These are phyloP conservation scores for Passerina amoena DNA, from an alignment of 2,113 vertebrate species.

Conservation along the genomic window DNA sequence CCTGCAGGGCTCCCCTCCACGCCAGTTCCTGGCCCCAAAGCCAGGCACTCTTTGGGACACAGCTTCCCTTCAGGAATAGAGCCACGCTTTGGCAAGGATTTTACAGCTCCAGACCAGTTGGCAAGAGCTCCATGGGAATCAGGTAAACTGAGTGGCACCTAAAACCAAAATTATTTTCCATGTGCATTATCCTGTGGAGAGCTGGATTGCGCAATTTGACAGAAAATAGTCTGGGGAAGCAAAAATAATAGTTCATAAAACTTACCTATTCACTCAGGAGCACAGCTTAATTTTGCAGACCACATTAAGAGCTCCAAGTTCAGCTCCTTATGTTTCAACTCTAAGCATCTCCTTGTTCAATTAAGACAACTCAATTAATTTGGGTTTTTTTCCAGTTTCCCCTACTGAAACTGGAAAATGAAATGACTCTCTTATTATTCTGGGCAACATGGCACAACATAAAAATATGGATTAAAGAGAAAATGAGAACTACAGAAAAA, in stretches of 20 bases:
- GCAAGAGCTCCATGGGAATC: background rate
- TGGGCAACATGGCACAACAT: background rate
- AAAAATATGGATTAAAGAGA: background rate
- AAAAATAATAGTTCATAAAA: background rate
- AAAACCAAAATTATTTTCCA: background rate
- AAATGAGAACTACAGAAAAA: conserved; percentile 15
- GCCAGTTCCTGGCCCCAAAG: background rate
- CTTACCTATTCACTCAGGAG: background rate
- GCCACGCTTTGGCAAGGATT: background rate
- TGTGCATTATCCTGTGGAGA: background rate
- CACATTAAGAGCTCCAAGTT: background rate
- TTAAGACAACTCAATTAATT: background rate
- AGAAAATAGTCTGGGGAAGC: background rate
- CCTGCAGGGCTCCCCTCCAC: background rate
- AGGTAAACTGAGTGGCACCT: background rate
- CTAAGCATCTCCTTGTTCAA: background rate
- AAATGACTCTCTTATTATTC: background rate
- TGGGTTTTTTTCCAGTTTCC: background rate
- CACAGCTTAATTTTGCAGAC: background rate
- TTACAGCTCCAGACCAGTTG: background rate
- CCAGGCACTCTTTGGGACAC: background rate
- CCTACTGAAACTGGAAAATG: too few relatives aligned
- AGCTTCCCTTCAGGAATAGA: background rate
- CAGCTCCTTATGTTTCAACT: background rate
- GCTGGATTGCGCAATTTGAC: background rate